Percentiles rank a stretch among this genome's conserved stretches.
Conservation (phyloP, 2,888 invertebrate genomes). For the Adineta ricciae region DNA sequence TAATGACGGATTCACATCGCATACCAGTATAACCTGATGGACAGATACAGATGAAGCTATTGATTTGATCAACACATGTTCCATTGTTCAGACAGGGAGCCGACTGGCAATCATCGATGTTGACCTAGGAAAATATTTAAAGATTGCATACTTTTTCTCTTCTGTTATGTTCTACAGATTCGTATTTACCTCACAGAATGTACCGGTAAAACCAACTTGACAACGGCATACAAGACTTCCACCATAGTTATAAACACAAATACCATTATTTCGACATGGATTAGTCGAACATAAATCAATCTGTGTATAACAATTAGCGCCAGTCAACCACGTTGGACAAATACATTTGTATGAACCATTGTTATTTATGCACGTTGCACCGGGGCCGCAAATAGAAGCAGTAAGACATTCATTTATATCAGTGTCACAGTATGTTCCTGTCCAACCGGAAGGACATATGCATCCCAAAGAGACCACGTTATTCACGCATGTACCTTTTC, state of each 20-base stretch:
- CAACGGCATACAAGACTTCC: slow-evolving; percentile 35
- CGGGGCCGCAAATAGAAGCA: slow-evolving; percentile 19
- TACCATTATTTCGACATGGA: slow-evolving; percentile 27
- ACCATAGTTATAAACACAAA: slow-evolving; percentile 28
- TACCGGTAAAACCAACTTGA: slow-evolving; percentile 25
- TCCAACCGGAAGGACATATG: slow-evolving; percentile 28
- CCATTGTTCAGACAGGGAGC: slow-evolving; percentile 25
- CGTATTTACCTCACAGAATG: background rate
- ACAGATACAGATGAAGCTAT: slow-evolving; percentile 26
- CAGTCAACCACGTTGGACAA: slow-evolving; percentile 25
- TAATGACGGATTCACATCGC: slow-evolving; percentile 22
- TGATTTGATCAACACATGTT: slow-evolving; percentile 30
- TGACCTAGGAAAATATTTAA: background rate
- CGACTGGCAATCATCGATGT: slow-evolving; percentile 29
- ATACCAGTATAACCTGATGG: slow-evolving; percentile 27
- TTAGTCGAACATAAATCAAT: slow-evolving; percentile 25
- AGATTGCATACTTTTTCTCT: background rate
- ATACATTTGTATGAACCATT: slow-evolving; percentile 22
- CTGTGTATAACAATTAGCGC: slow-evolving; percentile 21
- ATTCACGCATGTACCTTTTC: background rate
- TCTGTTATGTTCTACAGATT: no score
- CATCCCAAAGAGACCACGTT: slow-evolving; percentile 13
- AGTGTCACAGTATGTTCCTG: slow-evolving; percentile 28
- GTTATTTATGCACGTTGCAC: slow-evolving; percentile 28
- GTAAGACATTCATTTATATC: slow-evolving; percentile 25